phyloP scores from a whole-genome alignment of 2,113 vertebrate species.

The Cacatua alba region DNA sequence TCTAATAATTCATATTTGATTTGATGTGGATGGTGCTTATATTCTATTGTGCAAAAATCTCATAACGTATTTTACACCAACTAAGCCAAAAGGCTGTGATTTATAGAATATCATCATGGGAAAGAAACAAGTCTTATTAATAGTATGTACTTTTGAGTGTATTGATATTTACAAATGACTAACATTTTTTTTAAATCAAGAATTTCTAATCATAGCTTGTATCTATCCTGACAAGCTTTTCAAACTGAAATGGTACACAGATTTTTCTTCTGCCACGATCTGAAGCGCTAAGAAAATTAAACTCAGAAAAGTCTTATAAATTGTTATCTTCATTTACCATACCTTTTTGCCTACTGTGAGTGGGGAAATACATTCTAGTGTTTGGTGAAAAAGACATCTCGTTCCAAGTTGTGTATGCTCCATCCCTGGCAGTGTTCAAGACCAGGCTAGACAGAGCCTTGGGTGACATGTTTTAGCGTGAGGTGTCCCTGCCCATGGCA shows the following conservation, averaged over 20 bases:
- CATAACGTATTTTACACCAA: not conserved
- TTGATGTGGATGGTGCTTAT: not conserved
- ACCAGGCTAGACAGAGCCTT: too few relatives aligned
- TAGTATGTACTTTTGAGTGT: not conserved
- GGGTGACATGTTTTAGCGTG: too few relatives aligned
- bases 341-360: not conserved
- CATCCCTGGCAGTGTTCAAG: too few relatives aligned
- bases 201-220: not conserved
- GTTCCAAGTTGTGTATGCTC: not conserved
- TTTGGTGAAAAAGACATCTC: not conserved
- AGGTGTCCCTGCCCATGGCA: too few relatives aligned
- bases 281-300: not conserved
- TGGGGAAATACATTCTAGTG: not conserved
- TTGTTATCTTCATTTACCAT: not conserved
- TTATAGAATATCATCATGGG: not conserved
- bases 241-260: not conserved
- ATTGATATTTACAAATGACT: not conserved
- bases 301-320: not conserved
- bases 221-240: not conserved
- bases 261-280: not conserved
- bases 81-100: not conserved
- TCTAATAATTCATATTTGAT: not conserved
- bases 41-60: not conserved
- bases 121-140: not conserved
- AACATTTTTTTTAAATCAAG: not conserved